Evolutionary conservation across 2,888 invertebrate genomes (phyloP), one percentile per base, ranked within the genome.

Genomic region (Acanthosepion esculentum): DNA sequence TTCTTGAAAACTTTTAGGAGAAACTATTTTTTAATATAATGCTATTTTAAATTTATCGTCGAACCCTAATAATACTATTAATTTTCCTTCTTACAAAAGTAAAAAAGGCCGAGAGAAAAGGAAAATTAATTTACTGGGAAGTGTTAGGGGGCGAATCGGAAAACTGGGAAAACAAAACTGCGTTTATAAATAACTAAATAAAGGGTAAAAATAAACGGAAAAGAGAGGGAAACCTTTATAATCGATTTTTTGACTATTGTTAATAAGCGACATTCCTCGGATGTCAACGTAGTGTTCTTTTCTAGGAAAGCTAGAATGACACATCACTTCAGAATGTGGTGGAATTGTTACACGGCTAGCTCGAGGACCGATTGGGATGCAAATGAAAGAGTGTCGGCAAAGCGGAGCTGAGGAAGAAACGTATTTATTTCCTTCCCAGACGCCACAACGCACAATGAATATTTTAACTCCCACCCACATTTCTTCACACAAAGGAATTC

Each of bases 401-500:
- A 18, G 12, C 3, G 18, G n/a, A n/a, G 15, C 10, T 2, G n/a
- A 12, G 4, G 78, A 23, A 15, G n/a, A 33, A n/a, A 7, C 15
- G n/a, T 78, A 33, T 78, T 78, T 18, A 78, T 78, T 33, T 33
- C 78, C 33, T 78, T 33, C 78, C 78, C 33, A 33, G 78, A 78
- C 78, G 15, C 15, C 3, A 78, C n/a, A 78, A 33, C 78, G 12
- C 12, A 33, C 78, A 78, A 78, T 78, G 78, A 29, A 78, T n/a
- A n/a, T 33, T 78, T 78, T 12, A 33, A n/a, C 10, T 15, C n/a
- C n/a, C 78, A 12, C 78, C 78, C n/a, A 78, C 78, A 78, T 78
- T 78, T 78, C 78, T 78, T 33, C 78, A 78, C 78, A 78, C 78
- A 78, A 78, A 78, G 78, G 78, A 78, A 78, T 78, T 78, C 33